Evolutionary conservation across 2,797 vertebrate genomes (phyloP).

Genomic region (Hemibagrus guttatus): DNA sequence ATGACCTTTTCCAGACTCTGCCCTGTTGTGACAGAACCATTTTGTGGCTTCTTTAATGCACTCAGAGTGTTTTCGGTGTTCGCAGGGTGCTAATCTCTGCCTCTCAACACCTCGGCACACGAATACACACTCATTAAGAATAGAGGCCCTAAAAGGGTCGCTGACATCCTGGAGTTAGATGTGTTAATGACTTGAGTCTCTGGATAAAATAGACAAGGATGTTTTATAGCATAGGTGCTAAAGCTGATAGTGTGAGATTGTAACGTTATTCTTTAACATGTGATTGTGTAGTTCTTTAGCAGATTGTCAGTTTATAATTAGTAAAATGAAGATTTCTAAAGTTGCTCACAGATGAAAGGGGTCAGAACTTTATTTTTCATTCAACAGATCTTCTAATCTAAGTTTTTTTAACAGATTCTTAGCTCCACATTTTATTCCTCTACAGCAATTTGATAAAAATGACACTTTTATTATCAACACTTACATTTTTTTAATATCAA

Average conservation of each 20-base stretch:
- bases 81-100: constrained; percentile 53
- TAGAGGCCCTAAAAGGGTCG: constrained; percentile 53
- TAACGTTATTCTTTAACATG: constrained; percentile 27
- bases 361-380: neutral
- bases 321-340: neutral
- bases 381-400: neutral
- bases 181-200: constrained; percentile 50
- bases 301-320: neutral
- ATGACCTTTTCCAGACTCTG: constrained; percentile 64
- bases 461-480: no score
- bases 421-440: neutral
- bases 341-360: neutral
- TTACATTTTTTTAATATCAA: neutral
- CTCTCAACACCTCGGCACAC: constrained; percentile 48
- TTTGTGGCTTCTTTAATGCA: constrained; percentile 53
- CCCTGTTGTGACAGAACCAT: constrained; percentile 59
- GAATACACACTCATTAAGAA: constrained; percentile 55
- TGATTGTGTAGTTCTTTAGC: constrained; percentile 8
- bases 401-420: neutral
- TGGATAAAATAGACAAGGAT: constrained; percentile 28
- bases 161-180: constrained; percentile 52
- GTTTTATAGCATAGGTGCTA: constrained; percentile 29
- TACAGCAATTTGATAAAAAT: neutral
- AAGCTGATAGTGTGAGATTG: constrained; percentile 34
- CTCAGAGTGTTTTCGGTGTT: constrained; percentile 46